Base-by-base conservation (phyloP, 2,888 invertebrate genomes). In the Tortrix viridana region DNA sequence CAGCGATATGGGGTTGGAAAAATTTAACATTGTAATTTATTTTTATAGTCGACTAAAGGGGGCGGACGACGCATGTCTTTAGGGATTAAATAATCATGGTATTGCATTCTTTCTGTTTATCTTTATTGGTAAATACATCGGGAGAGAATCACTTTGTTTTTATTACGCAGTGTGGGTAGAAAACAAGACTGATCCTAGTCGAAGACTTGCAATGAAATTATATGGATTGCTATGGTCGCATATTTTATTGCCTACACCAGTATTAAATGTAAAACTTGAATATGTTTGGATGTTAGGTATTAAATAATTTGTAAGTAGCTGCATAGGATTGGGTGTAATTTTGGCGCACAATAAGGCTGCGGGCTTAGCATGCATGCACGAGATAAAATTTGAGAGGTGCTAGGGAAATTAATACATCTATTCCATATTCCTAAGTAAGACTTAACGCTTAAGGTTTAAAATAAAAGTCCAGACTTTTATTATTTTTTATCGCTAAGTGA, bases 1-100 rank as follows among this genome's bases (percentile, higher is more conserved):
- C 74, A 68, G 79, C 79, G 80, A 82, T 82, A 80, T 80, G 82
- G 84, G 87, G 86, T 82, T 85, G 85, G 83, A 81, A 84, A 41
- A 89, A 88, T 89, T 89, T 86, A 84, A 88, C 88, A 88, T 87
- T 82, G 84, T 88, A 89, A 89, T 91, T 90, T 90, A 89, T 90
- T 90, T 89, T 91, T 88, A 91, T 89, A 80, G 80, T 70, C 73
- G 72, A 37, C 20, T 77, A 75, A 80, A 80, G 80, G 74, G 80
- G 80, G 78, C 74, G 69, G 75, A 76, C 77, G 78, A 79, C 77
- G 73, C 74, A 72, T 76, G 75, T 79, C 79, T 74, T 74, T 75
- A 77, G 81, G 81, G 84, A 83, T 85, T 80, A 82, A 85, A 86
- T 83, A 86, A 87, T 86, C 84, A 85, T 79, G 77, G 74, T 76